Evolutionary conservation across 2,888 invertebrate species (phyloP).

Genomic region (Metallyticus violacea): DNA sequence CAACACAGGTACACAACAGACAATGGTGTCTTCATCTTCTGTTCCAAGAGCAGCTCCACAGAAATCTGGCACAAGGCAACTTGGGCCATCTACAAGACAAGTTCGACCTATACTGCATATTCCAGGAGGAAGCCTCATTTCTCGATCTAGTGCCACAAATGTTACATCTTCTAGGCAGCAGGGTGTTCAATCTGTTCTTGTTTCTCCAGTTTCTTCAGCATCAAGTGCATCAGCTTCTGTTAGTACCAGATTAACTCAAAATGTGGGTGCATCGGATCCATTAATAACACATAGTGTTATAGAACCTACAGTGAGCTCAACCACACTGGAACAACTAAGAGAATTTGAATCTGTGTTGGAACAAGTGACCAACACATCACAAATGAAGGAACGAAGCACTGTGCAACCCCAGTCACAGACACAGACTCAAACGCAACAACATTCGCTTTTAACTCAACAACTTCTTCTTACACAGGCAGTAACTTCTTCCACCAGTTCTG

Average conservation of each 20-base stretch:
- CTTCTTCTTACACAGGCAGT: constrained; percentile 41
- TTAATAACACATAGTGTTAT: constrained; percentile 40
- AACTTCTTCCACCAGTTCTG: constrained; percentile 35
- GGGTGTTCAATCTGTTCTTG: constrained; percentile 20
- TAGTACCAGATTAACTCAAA: constrained; percentile 43
- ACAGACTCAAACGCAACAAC: constrained; percentile 30
- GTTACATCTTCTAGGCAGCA: constrained; percentile 44
- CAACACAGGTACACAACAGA: constrained; percentile 4
- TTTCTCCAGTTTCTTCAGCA: background rate
- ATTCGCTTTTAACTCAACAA: constrained; percentile 39
- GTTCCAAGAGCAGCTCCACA: constrained; percentile 38
- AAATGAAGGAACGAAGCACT: constrained; percentile 65
- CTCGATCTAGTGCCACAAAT: background rate
- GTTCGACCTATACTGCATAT: constrained; percentile 57
- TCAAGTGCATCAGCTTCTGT: background rate
- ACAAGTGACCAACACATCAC: constrained; percentile 55
- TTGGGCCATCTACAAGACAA: constrained; percentile 55
- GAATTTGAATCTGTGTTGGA: constrained; percentile 80
- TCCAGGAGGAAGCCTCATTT: constrained; percentile 52
- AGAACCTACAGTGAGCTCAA: constrained; percentile 67
- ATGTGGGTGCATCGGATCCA: constrained; percentile 38
- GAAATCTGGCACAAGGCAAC: constrained; percentile 12
- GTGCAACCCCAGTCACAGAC: constrained; percentile 48
- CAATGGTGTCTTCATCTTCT: constrained; percentile 38
- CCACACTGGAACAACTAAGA: constrained; percentile 71